Evolutionary conservation across 2,888 invertebrate species (phyloP).

Genomic region (Synergus japonicus): DNA sequence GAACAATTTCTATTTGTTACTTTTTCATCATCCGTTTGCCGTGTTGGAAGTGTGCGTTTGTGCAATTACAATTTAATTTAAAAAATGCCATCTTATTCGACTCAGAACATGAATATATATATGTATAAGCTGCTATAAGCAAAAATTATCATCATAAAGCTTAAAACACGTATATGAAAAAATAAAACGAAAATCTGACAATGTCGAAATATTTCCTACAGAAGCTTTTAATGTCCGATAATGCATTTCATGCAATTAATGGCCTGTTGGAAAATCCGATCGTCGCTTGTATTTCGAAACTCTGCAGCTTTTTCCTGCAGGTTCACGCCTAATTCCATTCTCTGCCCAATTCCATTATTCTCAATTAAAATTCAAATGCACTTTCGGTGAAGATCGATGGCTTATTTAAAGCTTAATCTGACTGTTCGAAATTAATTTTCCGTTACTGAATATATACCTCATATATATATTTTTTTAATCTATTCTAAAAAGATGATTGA

Average conservation of each 20-base stretch:
- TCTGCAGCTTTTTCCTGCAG: not conserved
- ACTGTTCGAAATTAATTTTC: conserved; percentile 21
- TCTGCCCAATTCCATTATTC: conserved; percentile 18
- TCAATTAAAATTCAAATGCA: conserved; percentile 32
- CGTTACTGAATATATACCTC: not conserved
- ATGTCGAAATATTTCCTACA: not conserved
- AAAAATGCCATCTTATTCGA: not conserved
- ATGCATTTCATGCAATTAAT: conserved; percentile 18
- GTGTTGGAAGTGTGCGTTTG: not conserved
- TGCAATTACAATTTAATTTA: conserved; percentile 4
- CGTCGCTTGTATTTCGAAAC: not conserved
- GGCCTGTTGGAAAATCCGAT: conserved; percentile 20
- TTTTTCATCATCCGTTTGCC: not conserved
- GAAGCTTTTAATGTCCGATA: not conserved
- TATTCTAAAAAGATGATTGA: no score
- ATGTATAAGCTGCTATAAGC: not conserved
- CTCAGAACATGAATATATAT: not conserved
- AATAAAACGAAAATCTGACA: not conserved
- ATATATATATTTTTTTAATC: no score
- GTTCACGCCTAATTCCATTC: conserved; percentile 17
- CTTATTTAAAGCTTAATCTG: conserved; percentile 24
- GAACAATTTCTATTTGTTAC: conserved; percentile 3
- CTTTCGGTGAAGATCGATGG: conserved; percentile 22
- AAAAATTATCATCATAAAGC: not conserved
- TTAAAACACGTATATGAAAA: not conserved